phyloP scores from a whole-genome alignment of 1,140 invertebrate genomes.

The Vanessa tameamea region DNA sequence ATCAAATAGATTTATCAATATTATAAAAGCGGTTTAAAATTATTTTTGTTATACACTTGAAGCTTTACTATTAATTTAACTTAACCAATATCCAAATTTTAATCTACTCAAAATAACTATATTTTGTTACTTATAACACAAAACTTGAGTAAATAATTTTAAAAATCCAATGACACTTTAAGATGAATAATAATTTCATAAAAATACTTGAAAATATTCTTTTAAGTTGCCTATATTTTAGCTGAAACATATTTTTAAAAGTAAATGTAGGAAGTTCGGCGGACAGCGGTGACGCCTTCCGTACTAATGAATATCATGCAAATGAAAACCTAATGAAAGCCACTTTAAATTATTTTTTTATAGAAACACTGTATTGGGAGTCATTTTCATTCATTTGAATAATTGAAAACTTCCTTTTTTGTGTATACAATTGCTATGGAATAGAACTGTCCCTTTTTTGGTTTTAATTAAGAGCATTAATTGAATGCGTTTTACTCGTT shows the following conservation, averaged over 20 bases:
- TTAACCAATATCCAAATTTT: too few species aligned
- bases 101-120: too few species aligned
- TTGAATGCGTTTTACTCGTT: too few species aligned
- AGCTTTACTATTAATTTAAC: too few species aligned
- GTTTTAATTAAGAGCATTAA: too few species aligned
- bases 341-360: slow-evolving; percentile 48
- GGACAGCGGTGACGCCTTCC: slow-evolving; percentile 23
- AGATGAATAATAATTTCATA: neutral
- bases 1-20: too few species aligned
- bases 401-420: neutral
- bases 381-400: slow-evolving; percentile 5
- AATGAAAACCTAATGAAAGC: slow-evolving; percentile 64
- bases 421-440: too few species aligned
- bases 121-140: too few species aligned
- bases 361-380: slow-evolving; percentile 1
- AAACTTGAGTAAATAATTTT: too few species aligned
- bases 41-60: too few species aligned
- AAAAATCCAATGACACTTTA: neutral
- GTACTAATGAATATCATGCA: slow-evolving; percentile 67
- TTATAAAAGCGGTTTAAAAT: too few species aligned
- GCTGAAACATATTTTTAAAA: neutral
- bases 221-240: neutral
- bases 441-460: too few species aligned
- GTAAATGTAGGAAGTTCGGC: slow-evolving; percentile 15
- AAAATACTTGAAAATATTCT: neutral